Base-by-base conservation (phyloP, 1,140 invertebrate genomes). In the Mesaphorura yosii region DNA sequence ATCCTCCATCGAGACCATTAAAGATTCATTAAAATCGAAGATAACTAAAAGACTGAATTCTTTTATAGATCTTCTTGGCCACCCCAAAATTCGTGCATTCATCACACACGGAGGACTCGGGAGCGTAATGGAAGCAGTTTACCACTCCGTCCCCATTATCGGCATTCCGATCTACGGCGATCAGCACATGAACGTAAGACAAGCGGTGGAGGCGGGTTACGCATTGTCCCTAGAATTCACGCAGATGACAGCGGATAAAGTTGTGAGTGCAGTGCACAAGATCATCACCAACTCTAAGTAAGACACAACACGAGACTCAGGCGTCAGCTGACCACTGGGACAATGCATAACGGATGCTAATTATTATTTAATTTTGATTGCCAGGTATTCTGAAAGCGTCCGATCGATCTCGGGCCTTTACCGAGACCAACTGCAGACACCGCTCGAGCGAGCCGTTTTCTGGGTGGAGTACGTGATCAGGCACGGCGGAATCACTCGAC, bases 401-500 rank as follows among this genome's bases (percentile, higher is more conserved):
- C 72, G 75, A 58, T 62, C 66, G 39, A 27, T 78, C 2, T 79
- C 78, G 0, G 64, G 63, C 55, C 65, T 72, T 3, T 80, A 76
- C 66, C 70, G 66, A 34, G 78, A 80, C 60, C 67, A 74, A 34
- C 76, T 76, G 1, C 61, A 73, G 58, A 65, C 66, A 2, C 69
- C 76, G 0, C 55, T 76, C 34, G 74, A 78, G 6, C 74, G 69
- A 0, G 75, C 77, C 0, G 64, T 77, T 19, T 80, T 74, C 66
- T 80, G 78, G 78, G 72, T 75, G 0, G 77, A 80, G 59, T 80
- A 80, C 55, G 69, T 78, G 14, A 59, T 64, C 51, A 53, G 65
- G 34, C 63, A 71, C 50, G 47, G 1, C 26, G 65, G 67, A 19
- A n/a, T n/a, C n/a, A n/a, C n/a, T n/a, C n/a, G n/a, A n/a, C n/a